Conservation (phyloP, 2,797 vertebrate species). For the Alectoris magna region DNA sequence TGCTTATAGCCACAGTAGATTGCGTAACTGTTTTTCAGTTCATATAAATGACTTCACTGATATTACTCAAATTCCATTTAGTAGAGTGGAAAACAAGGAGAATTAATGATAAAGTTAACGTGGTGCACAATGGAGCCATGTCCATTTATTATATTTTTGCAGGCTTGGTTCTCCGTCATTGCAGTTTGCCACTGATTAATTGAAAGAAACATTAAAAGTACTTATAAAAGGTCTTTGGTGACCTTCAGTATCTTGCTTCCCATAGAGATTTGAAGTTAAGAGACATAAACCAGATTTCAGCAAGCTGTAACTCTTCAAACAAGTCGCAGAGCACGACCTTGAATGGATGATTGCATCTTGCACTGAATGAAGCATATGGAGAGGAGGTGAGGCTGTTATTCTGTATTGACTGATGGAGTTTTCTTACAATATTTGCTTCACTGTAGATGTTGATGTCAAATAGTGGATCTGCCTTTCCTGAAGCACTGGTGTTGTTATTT, state of each 20-base stretch:
- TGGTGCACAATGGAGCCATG: neutral
- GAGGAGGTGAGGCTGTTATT: neutral
- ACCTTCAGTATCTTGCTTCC: neutral
- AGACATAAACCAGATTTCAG: neutral
- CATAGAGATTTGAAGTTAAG: neutral
- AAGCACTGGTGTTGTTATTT: neutral
- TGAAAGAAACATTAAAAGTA: neutral
- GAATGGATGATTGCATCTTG: neutral
- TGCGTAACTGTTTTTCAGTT: neutral
- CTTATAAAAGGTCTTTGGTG: neutral
- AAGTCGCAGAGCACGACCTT: neutral
- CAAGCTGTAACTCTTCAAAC: neutral
- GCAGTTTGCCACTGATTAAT: neutral
- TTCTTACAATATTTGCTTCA: fast-evolving
- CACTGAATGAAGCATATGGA: neutral
- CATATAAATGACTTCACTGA: neutral
- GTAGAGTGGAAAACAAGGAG: neutral
- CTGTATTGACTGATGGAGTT: neutral
- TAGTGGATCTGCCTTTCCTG: neutral
- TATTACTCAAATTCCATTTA: neutral
- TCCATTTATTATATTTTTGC: neutral
- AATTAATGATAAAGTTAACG: fast-evolving
- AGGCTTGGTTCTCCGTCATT: neutral
- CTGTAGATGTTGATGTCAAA: neutral
- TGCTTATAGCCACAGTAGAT: neutral